phyloP scores from a whole-genome alignment of 2,888 invertebrate species.

The Microplitis manilae region DNA sequence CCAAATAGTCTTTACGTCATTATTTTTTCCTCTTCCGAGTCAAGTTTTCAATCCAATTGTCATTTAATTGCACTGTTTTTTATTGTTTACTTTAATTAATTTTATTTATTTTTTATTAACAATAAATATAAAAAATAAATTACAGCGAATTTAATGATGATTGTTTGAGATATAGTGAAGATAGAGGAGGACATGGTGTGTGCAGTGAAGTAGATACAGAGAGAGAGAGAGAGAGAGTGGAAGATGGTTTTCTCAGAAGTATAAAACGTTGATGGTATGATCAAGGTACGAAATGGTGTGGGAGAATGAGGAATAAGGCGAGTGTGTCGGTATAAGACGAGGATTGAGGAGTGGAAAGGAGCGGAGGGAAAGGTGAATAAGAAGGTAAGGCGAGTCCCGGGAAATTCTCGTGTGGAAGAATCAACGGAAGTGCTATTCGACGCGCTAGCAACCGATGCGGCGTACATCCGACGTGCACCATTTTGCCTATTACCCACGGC shows the following conservation, averaged over 20 bases:
- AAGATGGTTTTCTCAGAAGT: neutral
- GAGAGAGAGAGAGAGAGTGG: neutral
- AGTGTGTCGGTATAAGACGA: neutral
- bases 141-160: neutral
- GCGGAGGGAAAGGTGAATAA: neutral
- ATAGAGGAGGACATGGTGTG: neutral
- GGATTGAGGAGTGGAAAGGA: neutral
- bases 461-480: constrained; percentile 45
- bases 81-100: neutral
- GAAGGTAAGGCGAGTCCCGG: constrained; percentile 23
- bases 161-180: neutral
- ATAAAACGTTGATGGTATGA: neutral
- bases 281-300: neutral
- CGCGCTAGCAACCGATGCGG: constrained; percentile 37
- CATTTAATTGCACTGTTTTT: too few relatives aligned
- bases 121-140: neutral
- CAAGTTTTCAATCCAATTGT: too few relatives aligned
- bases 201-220: neutral
- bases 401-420: constrained; percentile 48
- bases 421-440: constrained; percentile 50
- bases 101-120: neutral
- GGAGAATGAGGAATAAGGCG: neutral
- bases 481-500: constrained; percentile 49
- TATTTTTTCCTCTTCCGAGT: too few relatives aligned
- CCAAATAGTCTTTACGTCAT: too few relatives aligned